A percentile compares a stretch with the other conserved stretches of the same genome.
phyloP scores from a whole-genome alignment of 2,113 vertebrate species.

The Ammodytes dubius region DNA sequence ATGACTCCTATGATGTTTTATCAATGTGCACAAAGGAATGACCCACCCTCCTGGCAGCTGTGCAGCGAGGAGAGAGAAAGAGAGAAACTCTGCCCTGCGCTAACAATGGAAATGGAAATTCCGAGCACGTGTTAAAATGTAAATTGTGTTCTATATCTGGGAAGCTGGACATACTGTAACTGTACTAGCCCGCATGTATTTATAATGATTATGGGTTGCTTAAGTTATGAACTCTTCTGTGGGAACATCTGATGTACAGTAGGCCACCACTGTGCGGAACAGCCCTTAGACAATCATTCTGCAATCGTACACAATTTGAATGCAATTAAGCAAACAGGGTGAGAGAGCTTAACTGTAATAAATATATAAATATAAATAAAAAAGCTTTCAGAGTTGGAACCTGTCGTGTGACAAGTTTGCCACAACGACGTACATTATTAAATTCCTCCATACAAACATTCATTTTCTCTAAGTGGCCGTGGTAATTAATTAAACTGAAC shows the following conservation, averaged over 20 bases:
- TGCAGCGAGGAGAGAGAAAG: constrained; percentile 2
- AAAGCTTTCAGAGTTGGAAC: constrained; percentile 27
- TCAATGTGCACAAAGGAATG: constrained; percentile 14
- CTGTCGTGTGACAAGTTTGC: constrained; percentile 1
- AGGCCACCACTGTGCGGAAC: background rate
- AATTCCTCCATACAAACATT: constrained; percentile 33
- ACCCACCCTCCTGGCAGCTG: constrained; percentile 41
- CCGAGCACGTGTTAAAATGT: constrained; percentile 37
- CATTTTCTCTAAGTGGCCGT: constrained; percentile 49
- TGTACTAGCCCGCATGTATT: constrained; percentile 7
- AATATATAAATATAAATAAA: background rate
- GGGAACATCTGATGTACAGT: background rate
- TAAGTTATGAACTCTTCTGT: background rate
- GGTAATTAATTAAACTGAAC: constrained; percentile 54
- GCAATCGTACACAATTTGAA: background rate
- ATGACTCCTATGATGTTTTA: background rate
- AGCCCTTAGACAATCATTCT: background rate
- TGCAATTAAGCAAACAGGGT: background rate
- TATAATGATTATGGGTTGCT: constrained; percentile 9
- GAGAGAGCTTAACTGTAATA: background rate
- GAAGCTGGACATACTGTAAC: constrained; percentile 20
- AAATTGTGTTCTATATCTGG: constrained; percentile 23
- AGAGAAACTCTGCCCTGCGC: background rate
- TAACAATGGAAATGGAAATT: constrained; percentile 50
- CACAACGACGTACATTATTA: constrained; percentile 12